phyloP scores from a whole-genome alignment of 2,113 vertebrate genomes.

The Rhinogobius similis region DNA sequence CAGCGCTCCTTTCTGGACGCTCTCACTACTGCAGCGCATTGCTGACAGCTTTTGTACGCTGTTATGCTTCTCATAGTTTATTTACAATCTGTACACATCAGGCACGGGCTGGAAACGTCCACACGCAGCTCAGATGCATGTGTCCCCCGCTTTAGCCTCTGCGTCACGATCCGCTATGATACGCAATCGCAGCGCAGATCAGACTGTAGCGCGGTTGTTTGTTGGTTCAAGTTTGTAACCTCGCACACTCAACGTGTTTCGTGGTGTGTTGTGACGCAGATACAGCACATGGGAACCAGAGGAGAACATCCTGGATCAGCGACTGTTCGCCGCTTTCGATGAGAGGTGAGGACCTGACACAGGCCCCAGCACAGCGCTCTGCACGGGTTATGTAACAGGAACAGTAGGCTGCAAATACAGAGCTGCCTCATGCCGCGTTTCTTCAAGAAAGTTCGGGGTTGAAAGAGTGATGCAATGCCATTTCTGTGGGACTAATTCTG shows the following conservation, averaged over 20 bases:
- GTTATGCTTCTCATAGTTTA: not conserved
- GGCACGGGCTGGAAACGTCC: not conserved
- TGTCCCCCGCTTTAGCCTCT: constrained; percentile 55
- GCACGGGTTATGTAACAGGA: constrained; percentile 8
- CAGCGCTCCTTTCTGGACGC: constrained; percentile 71
- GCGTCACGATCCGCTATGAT: constrained; percentile 58
- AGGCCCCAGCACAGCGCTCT: constrained; percentile 2
- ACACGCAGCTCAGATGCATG: not conserved
- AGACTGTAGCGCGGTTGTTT: constrained; percentile 17
- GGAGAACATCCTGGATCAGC: constrained; percentile 96
- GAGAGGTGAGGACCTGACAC: constrained; percentile 86
- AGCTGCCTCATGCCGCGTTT: not conserved
- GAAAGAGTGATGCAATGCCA: not conserved
- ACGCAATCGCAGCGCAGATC: constrained; percentile 37
- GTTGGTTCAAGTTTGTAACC: not conserved
- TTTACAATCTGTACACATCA: constrained; percentile 2
- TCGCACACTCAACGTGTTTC: not conserved
- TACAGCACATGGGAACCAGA: constrained; percentile 99
- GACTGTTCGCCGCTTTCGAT: constrained; percentile 94
- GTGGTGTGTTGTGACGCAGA: constrained; percentile 71
- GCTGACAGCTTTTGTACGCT: constrained; percentile 19
- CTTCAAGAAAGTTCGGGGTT: not conserved
- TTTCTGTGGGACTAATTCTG: not conserved
- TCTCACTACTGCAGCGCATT: constrained; percentile 52
- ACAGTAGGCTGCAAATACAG: not conserved